phyloP scores from a whole-genome alignment of 1,140 invertebrate genomes.

The Hirudo medicinalis region DNA sequence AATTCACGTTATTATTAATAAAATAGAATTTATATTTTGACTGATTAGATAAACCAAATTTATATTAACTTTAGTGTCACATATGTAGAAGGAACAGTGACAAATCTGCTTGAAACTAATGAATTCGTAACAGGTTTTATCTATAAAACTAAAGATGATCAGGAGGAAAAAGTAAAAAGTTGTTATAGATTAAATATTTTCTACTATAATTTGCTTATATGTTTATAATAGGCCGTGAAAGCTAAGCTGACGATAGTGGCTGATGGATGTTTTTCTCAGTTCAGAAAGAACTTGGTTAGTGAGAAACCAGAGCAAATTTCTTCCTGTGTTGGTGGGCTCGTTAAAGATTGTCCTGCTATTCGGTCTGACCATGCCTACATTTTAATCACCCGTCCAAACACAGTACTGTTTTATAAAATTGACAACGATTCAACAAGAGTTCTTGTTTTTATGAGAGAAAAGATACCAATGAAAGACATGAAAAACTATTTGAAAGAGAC shows the following conservation, averaged over 20 bases:
- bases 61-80: background rate
- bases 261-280: slow-evolving; percentile 34
- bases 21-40: too few species aligned
- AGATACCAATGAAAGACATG: slow-evolving; percentile 27
- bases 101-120: background rate
- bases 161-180: background rate
- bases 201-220: slow-evolving; percentile 23
- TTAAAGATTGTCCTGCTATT: slow-evolving; percentile 31
- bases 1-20: slow-evolving; percentile 9
- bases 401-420: slow-evolving; percentile 30
- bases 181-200: too few species aligned
- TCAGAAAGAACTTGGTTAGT: slow-evolving; percentile 31
- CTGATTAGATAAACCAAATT: too few species aligned
- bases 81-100: background rate
- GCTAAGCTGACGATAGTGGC: slow-evolving; percentile 33
- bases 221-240: too few species aligned
- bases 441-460: slow-evolving; percentile 29
- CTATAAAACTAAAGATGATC: background rate
- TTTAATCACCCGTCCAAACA: slow-evolving; percentile 29
- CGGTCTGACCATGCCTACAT: slow-evolving; percentile 30
- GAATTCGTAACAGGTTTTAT: background rate
- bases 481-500: slow-evolving; percentile 28
- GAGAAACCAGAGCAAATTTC: slow-evolving; percentile 28
- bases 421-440: slow-evolving; percentile 26
- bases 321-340: slow-evolving; percentile 30